A percentile compares a stretch with the other conserved stretches of the same genome.
phyloP scores from a whole-genome alignment of 2,888 invertebrate genomes.

The Sylvicola cinctus region DNA sequence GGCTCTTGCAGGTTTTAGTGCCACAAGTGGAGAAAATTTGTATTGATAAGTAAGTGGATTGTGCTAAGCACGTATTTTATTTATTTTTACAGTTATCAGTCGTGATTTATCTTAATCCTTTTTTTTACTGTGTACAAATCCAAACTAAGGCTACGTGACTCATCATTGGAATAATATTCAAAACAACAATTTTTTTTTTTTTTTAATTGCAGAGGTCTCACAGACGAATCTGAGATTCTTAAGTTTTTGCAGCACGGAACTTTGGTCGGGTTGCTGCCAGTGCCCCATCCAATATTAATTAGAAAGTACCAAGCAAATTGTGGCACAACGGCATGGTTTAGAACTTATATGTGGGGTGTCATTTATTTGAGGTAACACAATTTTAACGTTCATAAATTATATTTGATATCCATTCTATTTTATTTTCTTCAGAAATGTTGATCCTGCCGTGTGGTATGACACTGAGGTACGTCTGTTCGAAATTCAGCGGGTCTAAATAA shows the following conservation, averaged over 20 bases:
- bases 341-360: conserved; percentile 99
- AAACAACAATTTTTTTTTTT: conserved; percentile 1
- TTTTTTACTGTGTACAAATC: neutral
- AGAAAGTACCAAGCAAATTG: conserved; percentile 97
- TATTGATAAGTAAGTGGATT: conserved; percentile 70
- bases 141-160: neutral
- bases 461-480: conserved; percentile 98
- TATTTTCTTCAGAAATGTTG: conserved; percentile 60
- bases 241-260: conserved; percentile 98
- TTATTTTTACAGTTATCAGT: no score
- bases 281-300: conserved; percentile 97
- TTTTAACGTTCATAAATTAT: neutral
- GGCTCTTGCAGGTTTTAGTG: conserved; percentile 91
- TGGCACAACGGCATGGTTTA: conserved; percentile 97
- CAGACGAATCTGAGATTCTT: conserved; percentile 97
- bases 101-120: neutral
- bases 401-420: conserved; percentile 5
- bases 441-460: conserved; percentile 99
- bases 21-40: conserved; percentile 99
- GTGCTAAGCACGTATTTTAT: conserved; percentile 9
- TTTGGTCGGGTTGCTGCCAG: conserved; percentile 87
- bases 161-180: conserved; percentile 1
- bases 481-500: conserved; percentile 87
- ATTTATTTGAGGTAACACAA: conserved; percentile 70
- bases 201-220: conserved; percentile 55